Conservation (phyloP, 2,113 vertebrate species). For the Actinemys pallida region DNA sequence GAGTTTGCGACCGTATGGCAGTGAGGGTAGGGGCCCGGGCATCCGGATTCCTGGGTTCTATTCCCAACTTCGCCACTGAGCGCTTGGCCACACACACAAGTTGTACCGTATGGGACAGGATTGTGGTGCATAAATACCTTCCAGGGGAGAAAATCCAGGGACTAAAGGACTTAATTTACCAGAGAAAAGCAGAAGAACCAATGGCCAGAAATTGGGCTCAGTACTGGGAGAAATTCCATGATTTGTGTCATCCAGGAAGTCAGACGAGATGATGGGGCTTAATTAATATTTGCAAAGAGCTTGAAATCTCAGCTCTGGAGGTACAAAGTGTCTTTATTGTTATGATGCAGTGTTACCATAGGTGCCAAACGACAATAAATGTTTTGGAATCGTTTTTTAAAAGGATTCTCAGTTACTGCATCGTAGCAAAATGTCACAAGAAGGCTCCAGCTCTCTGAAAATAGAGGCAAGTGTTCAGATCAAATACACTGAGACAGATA, state of each 20-base stretch:
- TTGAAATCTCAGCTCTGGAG: neutral
- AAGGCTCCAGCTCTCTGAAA: neutral
- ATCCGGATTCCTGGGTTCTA: neutral
- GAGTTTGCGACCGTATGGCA: neutral
- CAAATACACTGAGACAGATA: slow-evolving; percentile 2
- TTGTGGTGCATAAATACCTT: neutral
- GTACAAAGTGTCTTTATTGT: fast-evolving
- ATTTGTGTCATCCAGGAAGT: no score
- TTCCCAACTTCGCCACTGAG: neutral
- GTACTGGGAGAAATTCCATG: neutral
- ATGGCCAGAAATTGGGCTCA: neutral
- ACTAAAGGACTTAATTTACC: neutral
- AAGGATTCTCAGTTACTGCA: slow-evolving; percentile 2
- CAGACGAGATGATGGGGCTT: neutral
- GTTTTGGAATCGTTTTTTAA: slow-evolving; percentile 4
- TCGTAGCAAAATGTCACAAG: neutral
- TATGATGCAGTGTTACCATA: neutral
- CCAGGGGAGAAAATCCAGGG: neutral
- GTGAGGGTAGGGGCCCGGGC: neutral
- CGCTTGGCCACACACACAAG: neutral
- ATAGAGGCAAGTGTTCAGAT: slow-evolving; percentile 23
- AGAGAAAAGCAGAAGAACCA: neutral
- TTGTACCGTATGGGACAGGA: neutral
- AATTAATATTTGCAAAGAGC: neutral
- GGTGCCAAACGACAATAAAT: neutral